Base-by-base conservation (phyloP, 53 echinoderm and acorn worm genomes). In the Arbacia lixula region DNA sequence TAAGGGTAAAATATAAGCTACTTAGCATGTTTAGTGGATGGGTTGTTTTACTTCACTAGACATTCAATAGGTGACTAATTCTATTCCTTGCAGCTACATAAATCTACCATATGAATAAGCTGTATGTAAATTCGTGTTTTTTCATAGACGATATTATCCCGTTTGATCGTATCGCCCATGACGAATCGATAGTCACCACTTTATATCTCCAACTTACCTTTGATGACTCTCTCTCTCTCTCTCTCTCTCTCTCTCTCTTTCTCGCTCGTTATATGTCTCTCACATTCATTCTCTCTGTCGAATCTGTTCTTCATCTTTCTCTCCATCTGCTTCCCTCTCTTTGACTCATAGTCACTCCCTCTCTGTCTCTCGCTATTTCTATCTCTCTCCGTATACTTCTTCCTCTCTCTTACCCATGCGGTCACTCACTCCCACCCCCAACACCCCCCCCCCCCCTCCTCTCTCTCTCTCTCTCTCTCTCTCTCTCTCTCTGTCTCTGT, bases 241-340 rank as follows among this genome's bases (percentile, higher is more conserved):
- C 66, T 66, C 37, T 36, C 35, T 66, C 36, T 66, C 21, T 36
- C 38, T 66, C 38, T 11, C 66, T 36, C 37, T 66, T 66, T 38
- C 19, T 66, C 36, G 9, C 4, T 24, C 19, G 50, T 19, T 50
- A 14, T 66, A 38, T 66, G 28, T 38, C 38, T 28, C 29, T 32
- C 34, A 34, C 66, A 21, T 66, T 36, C 37, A 20, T 9, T 5
- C 37, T 66, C 10, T 61, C 16, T 29, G 3, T 60, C 16, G 1
- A 29, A 30, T 60, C 32, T 0, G 28, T 12, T 61, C 14, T 28
- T 3, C 5, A 30, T 21, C 28, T 60, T 20, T 60, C 63, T 63
- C 63, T 11, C 16, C 4, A 20, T 6, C 34, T 31, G 3, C 17
- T 34, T 9, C 63, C 35, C 31, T 62, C 32, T 29, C 31, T 62